Conservation (phyloP, 2,113 vertebrate genomes). For the Calidris pugnax region DNA sequence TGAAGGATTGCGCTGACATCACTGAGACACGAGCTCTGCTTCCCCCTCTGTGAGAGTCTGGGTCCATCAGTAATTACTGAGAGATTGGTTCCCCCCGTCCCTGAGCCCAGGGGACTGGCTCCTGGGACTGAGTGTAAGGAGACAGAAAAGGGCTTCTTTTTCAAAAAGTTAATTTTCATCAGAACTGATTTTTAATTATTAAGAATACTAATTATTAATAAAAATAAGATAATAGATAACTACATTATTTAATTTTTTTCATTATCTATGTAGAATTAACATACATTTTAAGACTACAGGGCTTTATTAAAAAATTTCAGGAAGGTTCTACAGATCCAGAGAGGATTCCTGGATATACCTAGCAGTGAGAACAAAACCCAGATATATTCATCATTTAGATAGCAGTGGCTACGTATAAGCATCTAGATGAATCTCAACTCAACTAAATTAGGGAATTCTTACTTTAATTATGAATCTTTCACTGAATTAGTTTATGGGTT, state of each 20-base stretch:
- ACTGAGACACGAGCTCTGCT: not conserved
- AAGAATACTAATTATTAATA: not conserved
- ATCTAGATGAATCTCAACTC: not conserved
- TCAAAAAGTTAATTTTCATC: not conserved
- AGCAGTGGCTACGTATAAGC: not conserved
- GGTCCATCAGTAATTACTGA: not conserved
- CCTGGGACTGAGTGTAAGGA: fast-evolving
- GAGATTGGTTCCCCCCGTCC: not conserved
- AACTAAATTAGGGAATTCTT: not conserved
- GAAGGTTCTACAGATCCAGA: not conserved
- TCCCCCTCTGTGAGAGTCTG: not conserved
- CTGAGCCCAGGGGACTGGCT: not conserved
- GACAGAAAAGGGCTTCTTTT: not conserved
- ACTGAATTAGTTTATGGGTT: not conserved
- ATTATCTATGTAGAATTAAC: not conserved
- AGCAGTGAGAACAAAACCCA: not conserved
- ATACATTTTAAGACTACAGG: not conserved
- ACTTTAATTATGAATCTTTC: not conserved
- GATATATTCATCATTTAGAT: not conserved
- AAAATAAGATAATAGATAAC: not conserved
- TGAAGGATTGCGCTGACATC: not conserved
- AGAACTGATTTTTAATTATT: not conserved
- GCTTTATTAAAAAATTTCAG: not conserved
- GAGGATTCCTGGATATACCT: not conserved
- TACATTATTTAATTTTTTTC: not conserved